phyloP scores from a whole-genome alignment of 2,797 vertebrate species.

The Macroramphosus scolopax region DNA sequence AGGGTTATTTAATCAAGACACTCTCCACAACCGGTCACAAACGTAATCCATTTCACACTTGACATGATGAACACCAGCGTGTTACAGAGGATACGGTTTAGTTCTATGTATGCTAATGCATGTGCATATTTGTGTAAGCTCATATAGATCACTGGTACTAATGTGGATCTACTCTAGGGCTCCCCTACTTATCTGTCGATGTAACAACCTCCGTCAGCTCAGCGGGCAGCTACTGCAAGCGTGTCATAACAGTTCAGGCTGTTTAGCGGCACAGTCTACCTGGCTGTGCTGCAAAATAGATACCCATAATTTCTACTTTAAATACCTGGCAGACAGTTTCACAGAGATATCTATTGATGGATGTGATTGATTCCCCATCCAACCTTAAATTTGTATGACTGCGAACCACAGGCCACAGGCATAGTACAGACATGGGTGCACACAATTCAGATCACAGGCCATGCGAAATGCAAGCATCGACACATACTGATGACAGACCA shows the following conservation, averaged over 20 bases:
- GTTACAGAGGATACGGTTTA: constrained; percentile 5
- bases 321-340: too few relatives aligned
- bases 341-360: not conserved
- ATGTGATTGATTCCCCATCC: not conserved
- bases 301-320: too few relatives aligned
- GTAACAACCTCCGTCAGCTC: constrained; percentile 28
- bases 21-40: constrained; percentile 37
- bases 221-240: constrained; percentile 33
- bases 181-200: constrained; percentile 33
- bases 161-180: constrained; percentile 19
- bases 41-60: too few relatives aligned
- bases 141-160: constrained; percentile 29
- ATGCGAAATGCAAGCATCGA: too few relatives aligned
- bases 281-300: too few relatives aligned
- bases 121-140: constrained; percentile 18
- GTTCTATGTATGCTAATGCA: not conserved
- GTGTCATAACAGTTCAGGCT: constrained; percentile 26
- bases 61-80: constrained; percentile 17
- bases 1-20: constrained; percentile 47
- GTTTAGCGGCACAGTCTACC: constrained; percentile 15
- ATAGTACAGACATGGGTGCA: too few relatives aligned
- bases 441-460: too few relatives aligned
- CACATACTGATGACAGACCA: too few relatives aligned
- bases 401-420: too few relatives aligned
- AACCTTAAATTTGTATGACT: not conserved